Evolutionary conservation across 2,797 vertebrate genomes (phyloP).

Genomic region (Vespertilio murinus): DNA sequence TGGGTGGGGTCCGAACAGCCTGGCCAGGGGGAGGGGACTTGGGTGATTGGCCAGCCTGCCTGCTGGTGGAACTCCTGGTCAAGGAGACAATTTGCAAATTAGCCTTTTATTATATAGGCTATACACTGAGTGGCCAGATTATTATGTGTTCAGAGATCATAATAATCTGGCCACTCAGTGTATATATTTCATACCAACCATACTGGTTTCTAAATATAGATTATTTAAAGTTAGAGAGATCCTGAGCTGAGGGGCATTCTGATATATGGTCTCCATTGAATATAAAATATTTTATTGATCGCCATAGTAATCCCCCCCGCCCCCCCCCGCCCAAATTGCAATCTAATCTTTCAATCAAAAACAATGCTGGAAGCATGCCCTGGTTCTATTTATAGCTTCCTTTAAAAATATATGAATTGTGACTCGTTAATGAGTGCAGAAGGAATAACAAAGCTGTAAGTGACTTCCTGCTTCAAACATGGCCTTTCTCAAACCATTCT

Average conservation of each 20-base stretch:
- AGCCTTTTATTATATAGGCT: no score
- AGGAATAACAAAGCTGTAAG: not conserved
- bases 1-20: no score
- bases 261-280: not conserved
- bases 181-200: not conserved
- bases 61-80: no score
- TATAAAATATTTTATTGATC: not conserved
- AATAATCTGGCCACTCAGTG: no score
- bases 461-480: not conserved
- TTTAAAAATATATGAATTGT: conserved; percentile 54
- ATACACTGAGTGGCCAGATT: no score
- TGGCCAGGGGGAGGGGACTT: no score
- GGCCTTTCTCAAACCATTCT: not conserved
- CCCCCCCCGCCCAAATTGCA: not conserved
- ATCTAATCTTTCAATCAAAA: not conserved
- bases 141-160: no score
- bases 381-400: conserved; percentile 30
- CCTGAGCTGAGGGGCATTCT: not conserved
- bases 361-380: not conserved
- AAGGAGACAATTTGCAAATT: no score
- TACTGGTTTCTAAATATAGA: not conserved
- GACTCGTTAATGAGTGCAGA: conserved; percentile 29
- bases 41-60: no score
- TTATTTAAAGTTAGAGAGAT: not conserved
- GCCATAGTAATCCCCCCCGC: not conserved